Evolutionary conservation across 1,140 invertebrate species (phyloP), one percentile per base, ranked within the genome.

Genomic region (Achroia grisella): DNA sequence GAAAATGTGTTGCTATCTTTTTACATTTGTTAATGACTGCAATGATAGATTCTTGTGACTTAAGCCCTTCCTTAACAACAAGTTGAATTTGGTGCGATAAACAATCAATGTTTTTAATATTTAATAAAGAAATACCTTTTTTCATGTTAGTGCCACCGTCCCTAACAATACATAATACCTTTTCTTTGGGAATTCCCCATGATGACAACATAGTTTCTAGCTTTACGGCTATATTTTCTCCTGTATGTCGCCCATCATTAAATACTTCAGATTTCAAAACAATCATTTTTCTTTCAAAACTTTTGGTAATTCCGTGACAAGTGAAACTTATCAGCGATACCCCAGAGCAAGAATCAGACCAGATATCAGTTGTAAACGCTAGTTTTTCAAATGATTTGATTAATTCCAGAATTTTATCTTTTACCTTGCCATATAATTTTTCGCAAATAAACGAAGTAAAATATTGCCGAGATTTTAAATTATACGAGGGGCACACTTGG

Each of bases 141-240:
- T 29, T 29, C 28, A 29, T 29, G 28, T 29, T 29, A 29, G 62
- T 39, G 37, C 55, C 58, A 40, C 41, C 48, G 51, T 65, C 55
- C 23, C 58, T 39, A 47, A 65, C 58, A 40, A 62, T 33, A 59
- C 52, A 62, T 59, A 45, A 35, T 35, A 59, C 37, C 9, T 64
- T 64, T 61, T 58, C 54, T 58, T 61, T 61, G 17, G 48, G 44
- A 40, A 62, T 62, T 46, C 31, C 52, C 55, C 55, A 59, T 58
- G 39, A 48, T 42, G 45, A 55, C 44, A 62, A 62, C 30, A 53
- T 56, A 40, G 34, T 48, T 62, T 64, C 48, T 39, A 58, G 28
- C 35, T 58, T 61, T 39, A 8, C 11, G 1, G 44, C 50, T 44
- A 52, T 57, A 48, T 52, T 56, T 50, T 56, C 55, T 43, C 46